A percentile compares a stretch with the other conserved stretches of the same genome.
phyloP scores from a whole-genome alignment of 2,888 invertebrate genomes.

The Scaptomyza cyrtandrae region DNA sequence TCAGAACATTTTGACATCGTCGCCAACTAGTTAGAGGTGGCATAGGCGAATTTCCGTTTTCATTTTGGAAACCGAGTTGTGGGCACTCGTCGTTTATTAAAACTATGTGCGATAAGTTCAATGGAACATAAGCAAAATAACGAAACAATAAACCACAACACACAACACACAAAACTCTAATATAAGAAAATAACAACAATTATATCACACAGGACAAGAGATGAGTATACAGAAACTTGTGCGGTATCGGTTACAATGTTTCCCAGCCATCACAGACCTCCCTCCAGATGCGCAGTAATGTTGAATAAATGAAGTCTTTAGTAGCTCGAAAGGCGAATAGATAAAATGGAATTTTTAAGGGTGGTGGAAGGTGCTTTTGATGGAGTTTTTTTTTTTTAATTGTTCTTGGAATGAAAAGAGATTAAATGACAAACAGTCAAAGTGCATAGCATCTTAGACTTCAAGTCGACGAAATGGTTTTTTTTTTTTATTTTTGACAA shows the following conservation, averaged over 20 bases:
- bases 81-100: not conserved
- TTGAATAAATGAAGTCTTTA: not conserved
- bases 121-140: not conserved
- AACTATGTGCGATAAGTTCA: slow-evolving; percentile 2
- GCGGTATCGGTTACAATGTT: not conserved
- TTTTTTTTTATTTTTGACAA: too few relatives aligned
- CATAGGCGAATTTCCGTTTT: not conserved
- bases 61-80: not conserved
- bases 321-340: not conserved
- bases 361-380: too few relatives aligned
- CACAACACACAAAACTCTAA: not conserved
- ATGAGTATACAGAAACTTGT: not conserved
- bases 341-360: not conserved
- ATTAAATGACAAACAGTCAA: too few relatives aligned
- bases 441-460: too few relatives aligned
- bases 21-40: not conserved
- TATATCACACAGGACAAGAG: not conserved
- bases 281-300: not conserved
- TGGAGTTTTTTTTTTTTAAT: too few relatives aligned
- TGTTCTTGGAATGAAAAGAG: too few relatives aligned
- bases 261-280: not conserved
- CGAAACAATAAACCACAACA: not conserved
- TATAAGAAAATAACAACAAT: not conserved
- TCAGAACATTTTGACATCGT: not conserved
- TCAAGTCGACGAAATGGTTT: too few relatives aligned